Evolutionary conservation across 2,797 vertebrate genomes (phyloP).

Genomic region (Nyctalus aviator): DNA sequence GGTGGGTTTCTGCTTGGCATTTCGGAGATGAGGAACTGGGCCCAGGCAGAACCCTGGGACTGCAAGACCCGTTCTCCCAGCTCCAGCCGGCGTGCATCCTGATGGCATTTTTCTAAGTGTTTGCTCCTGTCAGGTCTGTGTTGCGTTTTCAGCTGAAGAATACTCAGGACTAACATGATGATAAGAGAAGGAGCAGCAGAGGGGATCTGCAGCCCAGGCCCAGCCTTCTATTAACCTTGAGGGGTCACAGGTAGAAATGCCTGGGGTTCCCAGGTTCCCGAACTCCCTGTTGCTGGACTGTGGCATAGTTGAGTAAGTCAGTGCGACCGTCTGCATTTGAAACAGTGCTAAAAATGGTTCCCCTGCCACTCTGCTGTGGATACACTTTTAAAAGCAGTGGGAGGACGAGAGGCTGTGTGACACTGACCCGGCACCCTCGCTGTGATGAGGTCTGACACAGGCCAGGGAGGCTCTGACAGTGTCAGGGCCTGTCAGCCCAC

Average conservation of each 20-base stretch:
- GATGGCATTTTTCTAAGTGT: background rate
- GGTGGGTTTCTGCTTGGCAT: background rate
- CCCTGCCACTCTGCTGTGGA: background rate
- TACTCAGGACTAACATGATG: background rate
- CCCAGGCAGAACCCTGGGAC: background rate
- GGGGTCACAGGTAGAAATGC: background rate
- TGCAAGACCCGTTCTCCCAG: background rate
- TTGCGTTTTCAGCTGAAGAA: conserved; percentile 10
- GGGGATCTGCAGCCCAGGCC: background rate
- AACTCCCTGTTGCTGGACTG: conserved; percentile 17
- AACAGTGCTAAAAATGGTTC: background rate
- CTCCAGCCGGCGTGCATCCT: background rate
- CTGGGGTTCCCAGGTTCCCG: background rate
- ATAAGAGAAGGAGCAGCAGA: background rate
- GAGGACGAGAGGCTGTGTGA: background rate
- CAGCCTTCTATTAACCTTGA: background rate
- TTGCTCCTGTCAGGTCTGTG: background rate
- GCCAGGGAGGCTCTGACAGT: background rate
- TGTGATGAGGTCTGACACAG: background rate
- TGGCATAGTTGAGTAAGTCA: background rate
- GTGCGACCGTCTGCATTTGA: background rate
- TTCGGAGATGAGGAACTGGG: background rate
- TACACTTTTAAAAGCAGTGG: background rate
- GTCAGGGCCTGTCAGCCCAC: background rate
- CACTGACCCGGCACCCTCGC: background rate